Conservation (phyloP, 2,797 vertebrate species). For the Pelobates cultripes region DNA sequence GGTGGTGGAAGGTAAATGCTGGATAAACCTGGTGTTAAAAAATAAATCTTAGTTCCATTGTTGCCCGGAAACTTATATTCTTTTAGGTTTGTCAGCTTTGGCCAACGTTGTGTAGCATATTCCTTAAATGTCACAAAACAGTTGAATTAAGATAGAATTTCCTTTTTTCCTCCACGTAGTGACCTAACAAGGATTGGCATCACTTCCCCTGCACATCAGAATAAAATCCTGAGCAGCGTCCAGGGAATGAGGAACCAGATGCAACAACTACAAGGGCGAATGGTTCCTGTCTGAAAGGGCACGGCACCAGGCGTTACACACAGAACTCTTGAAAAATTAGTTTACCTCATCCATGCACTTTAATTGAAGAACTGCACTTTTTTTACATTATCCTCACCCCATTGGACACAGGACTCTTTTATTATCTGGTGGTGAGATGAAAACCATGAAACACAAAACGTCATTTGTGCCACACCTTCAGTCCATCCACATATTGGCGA, state of each 20-base stretch:
- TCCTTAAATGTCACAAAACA: no score
- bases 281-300: slow-evolving; percentile 92
- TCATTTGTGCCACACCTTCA: slow-evolving; percentile 50
- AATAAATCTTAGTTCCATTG: no score
- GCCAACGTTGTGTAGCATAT: no score
- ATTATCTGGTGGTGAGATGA: slow-evolving; percentile 38
- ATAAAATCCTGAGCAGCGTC: slow-evolving; percentile 91
- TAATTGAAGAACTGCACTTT: slow-evolving; percentile 97
- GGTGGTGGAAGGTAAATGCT: no score
- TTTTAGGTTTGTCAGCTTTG: no score
- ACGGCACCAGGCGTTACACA: slow-evolving; percentile 58
- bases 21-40: no score
- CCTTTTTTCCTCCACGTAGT: slow-evolving; percentile 70
- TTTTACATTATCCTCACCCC: slow-evolving; percentile 82
- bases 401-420: slow-evolving; percentile 71
- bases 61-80: no score
- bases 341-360: slow-evolving; percentile 99
- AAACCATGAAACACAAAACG: slow-evolving; percentile 48
- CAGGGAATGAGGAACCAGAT: slow-evolving; percentile 94
- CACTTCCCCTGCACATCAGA: slow-evolving; percentile 87
- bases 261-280: slow-evolving; percentile 95
- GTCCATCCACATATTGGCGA: slow-evolving; percentile 22
- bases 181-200: slow-evolving; percentile 93
- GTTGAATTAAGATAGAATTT: not conserved
- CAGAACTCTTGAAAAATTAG: slow-evolving; percentile 84